Percentiles rank a stretch among this genome's conserved stretches.
These are phyloP conservation scores for Gerris lacustris DNA, from an alignment of 2,888 invertebrate genomes.

Conservation along the genomic window DNA sequence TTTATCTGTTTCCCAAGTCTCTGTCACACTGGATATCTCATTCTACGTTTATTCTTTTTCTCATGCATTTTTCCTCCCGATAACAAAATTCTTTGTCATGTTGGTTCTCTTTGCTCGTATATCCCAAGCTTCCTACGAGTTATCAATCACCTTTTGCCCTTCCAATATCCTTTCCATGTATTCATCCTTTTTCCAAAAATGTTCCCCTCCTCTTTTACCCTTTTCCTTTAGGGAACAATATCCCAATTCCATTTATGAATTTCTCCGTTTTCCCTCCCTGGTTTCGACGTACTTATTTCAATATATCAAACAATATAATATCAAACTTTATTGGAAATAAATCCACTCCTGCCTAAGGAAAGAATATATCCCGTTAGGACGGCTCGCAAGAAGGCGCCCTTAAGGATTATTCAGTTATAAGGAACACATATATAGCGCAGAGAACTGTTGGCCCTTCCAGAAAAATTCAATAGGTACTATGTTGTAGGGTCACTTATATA, in stretches of 20 bases:
- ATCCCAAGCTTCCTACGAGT: neutral
- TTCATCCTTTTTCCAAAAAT: neutral
- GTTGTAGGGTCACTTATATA: too few relatives aligned
- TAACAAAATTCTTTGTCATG: too few relatives aligned
- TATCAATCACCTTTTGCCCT: neutral
- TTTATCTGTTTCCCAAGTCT: too few relatives aligned
- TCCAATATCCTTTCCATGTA: neutral
- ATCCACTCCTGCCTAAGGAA: neutral
- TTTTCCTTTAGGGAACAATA: neutral
- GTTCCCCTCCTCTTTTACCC: neutral
- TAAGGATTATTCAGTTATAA: neutral
- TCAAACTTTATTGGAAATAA: constrained; percentile 1
- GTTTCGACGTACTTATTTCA: neutral
- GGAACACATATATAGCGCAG: neutral
- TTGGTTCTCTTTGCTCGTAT: neutral
- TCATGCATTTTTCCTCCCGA: too few relatives aligned
- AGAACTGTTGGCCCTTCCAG: too few relatives aligned
- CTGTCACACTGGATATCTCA: too few relatives aligned
- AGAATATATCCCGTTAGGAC: neutral
- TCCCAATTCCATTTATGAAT: constrained; percentile 1
- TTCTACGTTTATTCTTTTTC: too few relatives aligned
- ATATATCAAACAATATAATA: constrained; percentile 3
- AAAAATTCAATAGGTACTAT: too few relatives aligned
- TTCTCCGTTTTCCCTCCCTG: neutral
- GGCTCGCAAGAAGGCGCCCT: neutral